Base-by-base conservation (phyloP, 2,888 invertebrate genomes). In the Embidobia sp. region DNA sequence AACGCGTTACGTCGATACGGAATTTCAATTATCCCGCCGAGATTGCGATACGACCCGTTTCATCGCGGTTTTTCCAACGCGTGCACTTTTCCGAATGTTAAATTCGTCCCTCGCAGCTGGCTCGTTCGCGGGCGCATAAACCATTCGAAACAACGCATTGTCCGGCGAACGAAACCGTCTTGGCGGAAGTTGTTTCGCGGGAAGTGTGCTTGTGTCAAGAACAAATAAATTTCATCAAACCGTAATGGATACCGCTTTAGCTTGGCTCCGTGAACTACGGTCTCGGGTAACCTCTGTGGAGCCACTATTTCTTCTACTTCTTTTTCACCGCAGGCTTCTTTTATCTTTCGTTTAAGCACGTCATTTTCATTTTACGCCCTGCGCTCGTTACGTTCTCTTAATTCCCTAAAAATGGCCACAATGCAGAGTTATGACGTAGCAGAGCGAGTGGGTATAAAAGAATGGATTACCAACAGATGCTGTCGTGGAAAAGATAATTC, bases 141-240 rank as follows among this genome's bases (percentile, higher is more conserved):
- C 35, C 35, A 57, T 19, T 57, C 31, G 27, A 72, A 77, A 22
- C 77, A 77, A 82, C 81, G 81, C 66, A 78, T 82, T 84, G 79
- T 81, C 79, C 79, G 33, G 64, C 64, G 77, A 75, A 79, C 75
- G 64, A 77, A 78, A 77, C 74, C 77, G 66, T 72, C 76, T 69
- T 46, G 59, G 44, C 33, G 29, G 19, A 35, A 59, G 59, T 74
- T 74, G 53, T 53, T 66, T 51, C 40, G 26, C 81, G 82, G 83
- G 82, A 84, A 84, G 82, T 82, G 80, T 64, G 35, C 51, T 42
- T 5, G 44, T 57, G 74, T 75, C 77, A 61, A 63, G 77, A 78
- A 80, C 76, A 84, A 83, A 84, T 84, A 84, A 84, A 84, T 78
- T 83, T 83, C 79, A 78, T 78, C 77, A 69, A 72, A 78, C 75